Percentiles rank a stretch among this genome's conserved stretches.
phyloP scores from a whole-genome alignment of 2,888 invertebrate genomes.

The Scaptomyza tumidula region DNA sequence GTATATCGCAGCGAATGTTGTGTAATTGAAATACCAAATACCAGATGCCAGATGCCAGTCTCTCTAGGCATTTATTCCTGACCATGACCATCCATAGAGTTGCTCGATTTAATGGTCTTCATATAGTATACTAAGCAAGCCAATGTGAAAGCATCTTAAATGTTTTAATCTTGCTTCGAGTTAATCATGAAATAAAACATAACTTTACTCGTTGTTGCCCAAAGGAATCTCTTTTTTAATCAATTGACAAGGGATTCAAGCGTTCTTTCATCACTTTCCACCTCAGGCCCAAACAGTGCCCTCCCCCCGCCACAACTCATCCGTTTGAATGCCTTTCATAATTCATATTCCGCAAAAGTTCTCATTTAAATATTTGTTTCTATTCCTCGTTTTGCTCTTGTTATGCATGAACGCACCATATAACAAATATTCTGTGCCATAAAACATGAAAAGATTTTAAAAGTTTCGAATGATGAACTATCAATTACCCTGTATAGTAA shows the following conservation, averaged over 20 bases:
- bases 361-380: conserved; percentile 1
- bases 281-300: neutral
- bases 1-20: conserved; percentile 57
- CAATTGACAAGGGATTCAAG: conserved; percentile 3
- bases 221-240: neutral
- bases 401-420: conserved; percentile 29
- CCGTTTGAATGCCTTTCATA: conserved; percentile 12
- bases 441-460: neutral
- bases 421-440: conserved; percentile 19
- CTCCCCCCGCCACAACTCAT: no score
- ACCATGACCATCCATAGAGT: conserved; percentile 10
- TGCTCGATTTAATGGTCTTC: no score
- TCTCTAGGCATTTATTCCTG: conserved; percentile 12
- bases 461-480: neutral
- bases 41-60: conserved; percentile 7
- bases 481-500: no score
- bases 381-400: conserved; percentile 13
- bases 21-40: conserved; percentile 70
- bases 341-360: conserved; percentile 31
- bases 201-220: neutral
- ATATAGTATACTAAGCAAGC: no score
- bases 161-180: conserved; percentile 46
- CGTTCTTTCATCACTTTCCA: neutral
- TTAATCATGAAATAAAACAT: conserved; percentile 4
- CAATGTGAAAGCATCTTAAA: conserved; percentile 45